phyloP scores from a whole-genome alignment of 1,140 invertebrate species.

The Drosophila eugracilis region DNA sequence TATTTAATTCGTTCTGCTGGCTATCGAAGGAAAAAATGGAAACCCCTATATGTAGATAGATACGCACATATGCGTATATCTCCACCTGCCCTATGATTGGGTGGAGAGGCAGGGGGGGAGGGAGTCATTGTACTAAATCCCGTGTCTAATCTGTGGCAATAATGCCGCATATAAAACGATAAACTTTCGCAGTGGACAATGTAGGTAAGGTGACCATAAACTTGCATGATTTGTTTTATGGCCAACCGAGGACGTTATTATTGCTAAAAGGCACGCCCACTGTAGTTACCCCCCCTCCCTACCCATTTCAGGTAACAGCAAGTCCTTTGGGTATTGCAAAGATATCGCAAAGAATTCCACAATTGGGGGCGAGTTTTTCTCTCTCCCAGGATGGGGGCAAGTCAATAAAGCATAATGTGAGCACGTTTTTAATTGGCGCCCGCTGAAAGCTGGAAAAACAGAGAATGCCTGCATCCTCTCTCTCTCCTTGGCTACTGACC shows the following conservation, averaged over 20 bases:
- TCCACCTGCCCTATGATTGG: slow-evolving; percentile 6
- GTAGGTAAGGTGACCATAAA: slow-evolving; percentile 76
- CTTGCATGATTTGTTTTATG: slow-evolving; percentile 84
- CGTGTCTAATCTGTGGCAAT: slow-evolving; percentile 83
- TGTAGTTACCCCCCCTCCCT: not conserved
- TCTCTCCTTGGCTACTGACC: slow-evolving; percentile 66
- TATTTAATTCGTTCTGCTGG: slow-evolving; percentile 83
- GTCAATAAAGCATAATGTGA: slow-evolving; percentile 83
- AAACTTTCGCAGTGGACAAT: slow-evolving; percentile 77
- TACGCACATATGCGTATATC: slow-evolving; percentile 30
- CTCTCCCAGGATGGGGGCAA: slow-evolving; percentile 38
- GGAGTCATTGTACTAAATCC: slow-evolving; percentile 62
- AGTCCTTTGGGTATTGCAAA: slow-evolving; percentile 50
- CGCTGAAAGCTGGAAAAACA: slow-evolving; percentile 61
- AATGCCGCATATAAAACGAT: slow-evolving; percentile 83
- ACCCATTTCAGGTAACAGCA: slow-evolving; percentile 21
- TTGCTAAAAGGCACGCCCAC: slow-evolving; percentile 78
- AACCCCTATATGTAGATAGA: slow-evolving; percentile 29
- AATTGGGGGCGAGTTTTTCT: not conserved
- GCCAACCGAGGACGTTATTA: slow-evolving; percentile 80
- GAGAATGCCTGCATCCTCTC: slow-evolving; percentile 20
- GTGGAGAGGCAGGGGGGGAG: slow-evolving; percentile 5
- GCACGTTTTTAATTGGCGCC: slow-evolving; percentile 82
- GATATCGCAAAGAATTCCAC: slow-evolving; percentile 34
- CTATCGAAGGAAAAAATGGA: slow-evolving; percentile 68